phyloP scores from a whole-genome alignment of 2,797 vertebrate genomes.

The Lagodon rhomboides region DNA sequence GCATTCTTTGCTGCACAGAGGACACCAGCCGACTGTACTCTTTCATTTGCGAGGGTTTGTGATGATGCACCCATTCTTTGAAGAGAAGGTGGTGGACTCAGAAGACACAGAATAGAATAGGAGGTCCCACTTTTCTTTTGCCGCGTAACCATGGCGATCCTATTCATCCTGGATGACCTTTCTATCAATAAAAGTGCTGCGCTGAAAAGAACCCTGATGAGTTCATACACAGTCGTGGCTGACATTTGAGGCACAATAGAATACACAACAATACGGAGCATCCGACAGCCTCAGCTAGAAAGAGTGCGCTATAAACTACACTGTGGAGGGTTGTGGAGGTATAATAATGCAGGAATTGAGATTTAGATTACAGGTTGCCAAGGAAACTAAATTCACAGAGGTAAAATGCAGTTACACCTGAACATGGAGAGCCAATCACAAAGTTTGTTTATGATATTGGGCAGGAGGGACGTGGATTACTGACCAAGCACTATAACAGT shows the following conservation, averaged over 20 bases:
- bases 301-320: neutral
- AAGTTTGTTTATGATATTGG: no score
- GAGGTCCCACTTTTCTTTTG: conserved; percentile 42
- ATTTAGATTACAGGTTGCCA: neutral
- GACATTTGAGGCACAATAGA: conserved; percentile 76
- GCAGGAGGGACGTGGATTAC: no score
- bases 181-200: conserved; percentile 70
- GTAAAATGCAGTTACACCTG: neutral
- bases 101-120: conserved; percentile 44
- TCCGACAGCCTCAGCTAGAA: conserved; percentile 4
- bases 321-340: neutral
- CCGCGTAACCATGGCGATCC: conserved; percentile 75
- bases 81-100: conserved; percentile 15
- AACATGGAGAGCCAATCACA: neutral
- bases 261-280: conserved; percentile 39
- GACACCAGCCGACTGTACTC: conserved; percentile 16
- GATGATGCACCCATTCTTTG: conserved; percentile 42
- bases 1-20: conserved; percentile 23
- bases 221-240: conserved; percentile 60
- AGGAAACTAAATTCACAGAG: neutral
- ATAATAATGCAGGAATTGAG: neutral
- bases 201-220: conserved; percentile 62
- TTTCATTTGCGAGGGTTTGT: conserved; percentile 54
- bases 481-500: no score
- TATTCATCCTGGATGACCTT: conserved; percentile 76